Evolutionary conservation across 2,113 vertebrate genomes (phyloP).

Genomic region (Hippocampus abdominalis): DNA sequence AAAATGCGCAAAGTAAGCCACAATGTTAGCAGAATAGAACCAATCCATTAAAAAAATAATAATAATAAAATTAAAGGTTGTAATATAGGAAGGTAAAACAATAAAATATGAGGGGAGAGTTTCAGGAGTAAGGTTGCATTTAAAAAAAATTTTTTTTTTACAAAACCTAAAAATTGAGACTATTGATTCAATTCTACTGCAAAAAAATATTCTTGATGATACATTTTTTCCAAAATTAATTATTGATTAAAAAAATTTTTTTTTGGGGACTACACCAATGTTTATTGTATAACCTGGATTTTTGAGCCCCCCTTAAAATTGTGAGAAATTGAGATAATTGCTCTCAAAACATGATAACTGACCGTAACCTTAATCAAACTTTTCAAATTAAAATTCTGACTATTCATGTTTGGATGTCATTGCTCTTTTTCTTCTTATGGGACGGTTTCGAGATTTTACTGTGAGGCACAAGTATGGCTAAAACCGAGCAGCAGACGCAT

Average conservation of each 20-base stretch:
- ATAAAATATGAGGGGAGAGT: too few species aligned
- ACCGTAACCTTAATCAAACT: background rate
- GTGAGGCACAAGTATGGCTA: background rate
- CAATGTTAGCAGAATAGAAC: background rate
- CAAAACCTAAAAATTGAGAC: too few species aligned
- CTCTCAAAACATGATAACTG: background rate
- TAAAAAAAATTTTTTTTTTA: background rate
- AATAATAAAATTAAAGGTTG: background rate
- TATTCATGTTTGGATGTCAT: background rate
- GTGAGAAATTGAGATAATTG: background rate
- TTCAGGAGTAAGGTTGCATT: background rate
- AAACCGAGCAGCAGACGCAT: background rate
- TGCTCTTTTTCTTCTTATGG: too few species aligned
- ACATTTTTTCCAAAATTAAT: too few species aligned
- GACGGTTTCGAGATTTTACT: background rate
- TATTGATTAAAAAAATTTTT: too few species aligned
- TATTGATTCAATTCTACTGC: too few species aligned
- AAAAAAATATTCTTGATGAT: too few species aligned
- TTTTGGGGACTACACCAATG: too few species aligned
- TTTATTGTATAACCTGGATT: too few species aligned
- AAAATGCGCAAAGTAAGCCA: background rate
- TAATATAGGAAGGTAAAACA: background rate
- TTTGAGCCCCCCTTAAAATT: too few species aligned
- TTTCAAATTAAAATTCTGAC: background rate
- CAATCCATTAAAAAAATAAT: too few species aligned